Evolutionary conservation across 2,888 invertebrate genomes (phyloP).

Genomic region (Neuroscelio doddi): DNA sequence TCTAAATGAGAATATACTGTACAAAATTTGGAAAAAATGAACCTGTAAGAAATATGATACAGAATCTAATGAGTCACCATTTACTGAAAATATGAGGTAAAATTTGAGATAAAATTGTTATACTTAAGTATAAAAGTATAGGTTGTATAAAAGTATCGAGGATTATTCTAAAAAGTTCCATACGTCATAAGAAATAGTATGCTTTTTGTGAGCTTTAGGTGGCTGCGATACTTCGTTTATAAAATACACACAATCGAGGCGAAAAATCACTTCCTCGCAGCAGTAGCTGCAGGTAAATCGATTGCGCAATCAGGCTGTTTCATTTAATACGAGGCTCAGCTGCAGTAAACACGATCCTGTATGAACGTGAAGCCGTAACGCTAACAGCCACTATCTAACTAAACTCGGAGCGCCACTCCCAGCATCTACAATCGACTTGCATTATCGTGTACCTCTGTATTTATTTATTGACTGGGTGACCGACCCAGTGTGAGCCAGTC

Average conservation of each 20-base stretch:
- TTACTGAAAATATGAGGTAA: too few species aligned
- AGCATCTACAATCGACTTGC: slow-evolving; percentile 41
- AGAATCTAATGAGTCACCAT: too few species aligned
- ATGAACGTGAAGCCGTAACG: slow-evolving; percentile 32
- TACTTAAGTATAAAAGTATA: too few species aligned
- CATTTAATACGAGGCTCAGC: slow-evolving; percentile 9
- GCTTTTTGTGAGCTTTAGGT: too few species aligned
- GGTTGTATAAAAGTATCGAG: too few species aligned
- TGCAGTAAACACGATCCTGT: slow-evolving; percentile 24
- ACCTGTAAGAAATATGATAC: too few species aligned
- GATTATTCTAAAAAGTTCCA: too few species aligned
- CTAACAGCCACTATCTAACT: slow-evolving; percentile 41
- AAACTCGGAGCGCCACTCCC: slow-evolving; percentile 44
- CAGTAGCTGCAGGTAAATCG: slow-evolving; percentile 14
- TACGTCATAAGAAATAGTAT: too few species aligned
- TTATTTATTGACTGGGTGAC: slow-evolving; percentile 42
- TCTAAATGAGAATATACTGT: too few species aligned
- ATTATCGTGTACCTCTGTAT: slow-evolving; percentile 38
- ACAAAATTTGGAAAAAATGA: too few species aligned
- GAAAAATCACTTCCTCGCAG: slow-evolving; percentile 9
- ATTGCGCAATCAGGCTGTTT: slow-evolving; percentile 26
- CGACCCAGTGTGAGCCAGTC: slow-evolving; percentile 31
- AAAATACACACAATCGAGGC: not conserved
- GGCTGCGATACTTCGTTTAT: not conserved
- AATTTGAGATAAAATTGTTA: too few species aligned